Percentiles rank a stretch among this genome's conserved stretches.
These are phyloP conservation scores for Paracanthobrama guichenoti DNA, from an alignment of 2,113 vertebrate species.

Conservation along the genomic window DNA sequence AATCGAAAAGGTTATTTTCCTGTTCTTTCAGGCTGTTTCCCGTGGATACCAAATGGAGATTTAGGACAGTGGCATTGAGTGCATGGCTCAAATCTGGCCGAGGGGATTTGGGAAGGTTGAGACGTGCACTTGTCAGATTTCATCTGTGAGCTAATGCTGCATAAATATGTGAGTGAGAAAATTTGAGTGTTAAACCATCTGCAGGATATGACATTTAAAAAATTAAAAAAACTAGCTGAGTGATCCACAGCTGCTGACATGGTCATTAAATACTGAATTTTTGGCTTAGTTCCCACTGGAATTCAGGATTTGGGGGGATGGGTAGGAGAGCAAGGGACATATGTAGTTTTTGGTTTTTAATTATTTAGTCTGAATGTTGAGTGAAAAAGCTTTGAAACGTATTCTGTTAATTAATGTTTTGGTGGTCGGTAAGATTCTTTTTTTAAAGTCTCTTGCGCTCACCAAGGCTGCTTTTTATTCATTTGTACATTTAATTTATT, in stretches of 20 bases:
- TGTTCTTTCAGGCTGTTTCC: background rate
- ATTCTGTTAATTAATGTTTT: background rate
- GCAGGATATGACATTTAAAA: background rate
- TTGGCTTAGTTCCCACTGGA: background rate
- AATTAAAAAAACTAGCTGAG: background rate
- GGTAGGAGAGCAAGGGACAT: background rate
- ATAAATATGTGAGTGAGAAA: conserved; percentile 19
- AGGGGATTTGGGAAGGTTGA: background rate
- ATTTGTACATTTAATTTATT: background rate
- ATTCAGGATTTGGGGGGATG: background rate
- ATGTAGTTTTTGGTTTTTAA: background rate
- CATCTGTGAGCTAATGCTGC: conserved; percentile 5
- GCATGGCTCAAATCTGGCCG: background rate
- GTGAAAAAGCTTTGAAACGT: background rate
- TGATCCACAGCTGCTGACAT: background rate
- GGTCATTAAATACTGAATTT: background rate
- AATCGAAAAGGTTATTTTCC: background rate
- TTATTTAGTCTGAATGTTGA: background rate
- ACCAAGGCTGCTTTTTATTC: background rate
- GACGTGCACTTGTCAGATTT: conserved; percentile 10
- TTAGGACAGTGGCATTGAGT: background rate
- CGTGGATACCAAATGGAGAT: background rate
- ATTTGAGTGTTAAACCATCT: background rate
- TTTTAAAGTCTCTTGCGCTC: background rate
- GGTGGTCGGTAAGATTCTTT: too few species aligned